A percentile compares a stretch with the other conserved stretches of the same genome.
Evolutionary conservation across 53 echinoderm and acorn worm species (phyloP).

Genomic region (Temnopleurus reevesii): DNA sequence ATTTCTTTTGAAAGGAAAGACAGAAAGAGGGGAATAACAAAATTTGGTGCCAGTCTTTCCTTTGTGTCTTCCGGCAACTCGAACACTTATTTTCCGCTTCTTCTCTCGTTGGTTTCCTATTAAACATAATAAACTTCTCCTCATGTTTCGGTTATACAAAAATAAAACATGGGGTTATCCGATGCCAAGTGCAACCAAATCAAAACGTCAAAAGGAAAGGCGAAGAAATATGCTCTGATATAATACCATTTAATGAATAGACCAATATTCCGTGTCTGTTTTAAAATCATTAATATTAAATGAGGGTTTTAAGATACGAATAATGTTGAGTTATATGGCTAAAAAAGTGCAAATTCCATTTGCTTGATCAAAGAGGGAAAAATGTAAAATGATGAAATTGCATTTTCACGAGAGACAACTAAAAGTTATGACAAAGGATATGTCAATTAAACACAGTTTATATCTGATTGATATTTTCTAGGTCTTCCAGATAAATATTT

Average conservation of each 20-base stretch:
- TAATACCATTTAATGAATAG: background rate
- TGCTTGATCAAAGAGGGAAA: too few species aligned
- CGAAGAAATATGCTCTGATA: background rate
- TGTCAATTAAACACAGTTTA: background rate
- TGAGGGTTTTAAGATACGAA: background rate
- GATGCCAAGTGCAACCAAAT: background rate
- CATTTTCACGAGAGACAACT: background rate
- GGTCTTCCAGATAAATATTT: background rate
- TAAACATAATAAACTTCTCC: background rate
- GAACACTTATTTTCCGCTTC: conserved; percentile 18
- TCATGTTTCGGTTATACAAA: conserved; percentile 31
- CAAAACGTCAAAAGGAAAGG: background rate
- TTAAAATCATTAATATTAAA: background rate
- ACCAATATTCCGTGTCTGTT: background rate
- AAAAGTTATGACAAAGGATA: too few species aligned
- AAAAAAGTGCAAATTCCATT: too few species aligned
- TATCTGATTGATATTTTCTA: background rate
- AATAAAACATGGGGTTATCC: background rate
- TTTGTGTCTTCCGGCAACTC: conserved; percentile 32
- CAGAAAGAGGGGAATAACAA: conserved; percentile 29
- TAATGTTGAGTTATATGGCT: too few species aligned
- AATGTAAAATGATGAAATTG: too few species aligned
- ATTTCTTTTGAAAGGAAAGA: conserved; percentile 27
- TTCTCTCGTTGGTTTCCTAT: conserved; percentile 27
- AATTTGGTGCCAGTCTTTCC: conserved; percentile 52